phyloP scores from a whole-genome alignment of 2,113 vertebrate species.

The Ptilorrhoa leucosticta region DNA sequence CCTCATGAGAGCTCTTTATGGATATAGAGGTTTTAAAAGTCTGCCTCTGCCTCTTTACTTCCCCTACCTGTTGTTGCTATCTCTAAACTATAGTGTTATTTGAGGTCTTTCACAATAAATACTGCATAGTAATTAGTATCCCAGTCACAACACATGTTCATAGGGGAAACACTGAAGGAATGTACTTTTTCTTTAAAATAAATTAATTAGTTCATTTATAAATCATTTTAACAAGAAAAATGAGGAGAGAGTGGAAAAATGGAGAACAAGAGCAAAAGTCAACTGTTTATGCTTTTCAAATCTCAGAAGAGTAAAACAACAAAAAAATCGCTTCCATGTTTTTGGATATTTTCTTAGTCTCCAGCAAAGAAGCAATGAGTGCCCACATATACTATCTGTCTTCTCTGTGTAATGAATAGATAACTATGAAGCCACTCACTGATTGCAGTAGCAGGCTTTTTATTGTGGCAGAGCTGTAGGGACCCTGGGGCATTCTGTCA shows the following conservation, averaged over 20 bases:
- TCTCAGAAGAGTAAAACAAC: background rate
- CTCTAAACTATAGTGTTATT: background rate
- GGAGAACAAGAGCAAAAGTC: background rate
- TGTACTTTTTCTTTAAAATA: background rate
- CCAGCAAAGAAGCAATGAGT: background rate
- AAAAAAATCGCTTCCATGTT: background rate
- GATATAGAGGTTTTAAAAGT: background rate
- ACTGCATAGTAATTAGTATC: background rate
- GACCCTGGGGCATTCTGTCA: background rate
- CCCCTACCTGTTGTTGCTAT: background rate
- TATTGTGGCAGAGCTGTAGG: background rate
- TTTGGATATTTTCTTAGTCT: background rate
- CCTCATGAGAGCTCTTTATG: background rate
- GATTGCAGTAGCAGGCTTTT: background rate
- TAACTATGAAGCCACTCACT: background rate
- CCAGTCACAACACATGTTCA: background rate
- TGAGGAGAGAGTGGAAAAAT: background rate
- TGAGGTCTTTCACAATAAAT: background rate
- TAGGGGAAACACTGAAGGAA: background rate
- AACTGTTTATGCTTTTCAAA: background rate
- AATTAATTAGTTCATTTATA: background rate
- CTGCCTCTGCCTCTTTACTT: background rate
- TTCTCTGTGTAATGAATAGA: background rate
- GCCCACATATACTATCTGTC: background rate
- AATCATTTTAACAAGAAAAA: background rate